Evolutionary conservation across 2,113 vertebrate genomes (phyloP).

Genomic region (Sinosuthora webbiana): DNA sequence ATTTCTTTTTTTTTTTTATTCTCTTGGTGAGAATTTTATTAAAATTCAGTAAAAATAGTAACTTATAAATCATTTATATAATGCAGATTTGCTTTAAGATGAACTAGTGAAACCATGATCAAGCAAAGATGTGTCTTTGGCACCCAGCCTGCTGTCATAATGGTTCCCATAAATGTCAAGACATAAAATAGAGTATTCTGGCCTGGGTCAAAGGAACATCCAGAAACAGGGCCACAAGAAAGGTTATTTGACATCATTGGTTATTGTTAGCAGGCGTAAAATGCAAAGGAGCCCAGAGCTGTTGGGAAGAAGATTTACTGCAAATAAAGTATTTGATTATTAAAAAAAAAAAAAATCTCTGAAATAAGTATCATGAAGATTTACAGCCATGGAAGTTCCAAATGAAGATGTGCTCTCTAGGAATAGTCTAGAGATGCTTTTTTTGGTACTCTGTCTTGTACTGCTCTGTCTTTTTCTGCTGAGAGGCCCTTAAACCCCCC

Average conservation of each 20-base stretch:
- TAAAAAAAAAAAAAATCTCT: background rate
- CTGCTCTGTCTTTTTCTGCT: background rate
- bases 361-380: background rate
- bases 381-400: background rate
- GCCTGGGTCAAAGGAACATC: background rate
- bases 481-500: background rate
- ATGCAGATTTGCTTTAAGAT: background rate
- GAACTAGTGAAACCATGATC: background rate
- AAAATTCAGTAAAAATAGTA: background rate
- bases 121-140: slow-evolving; percentile 36
- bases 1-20: background rate
- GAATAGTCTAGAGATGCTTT: background rate
- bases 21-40: slow-evolving; percentile 5
- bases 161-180: background rate
- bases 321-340: background rate
- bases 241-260: background rate
- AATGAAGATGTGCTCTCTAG: background rate
- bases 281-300: background rate
- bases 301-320: background rate
- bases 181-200: background rate
- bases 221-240: background rate
- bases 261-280: background rate
- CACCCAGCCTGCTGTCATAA: slow-evolving; percentile 1
- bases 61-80: slow-evolving; percentile 16
- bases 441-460: background rate